These are phyloP conservation scores for Cotesia glomerata DNA, from an alignment of 1,140 invertebrate species.

Conservation along the genomic window DNA sequence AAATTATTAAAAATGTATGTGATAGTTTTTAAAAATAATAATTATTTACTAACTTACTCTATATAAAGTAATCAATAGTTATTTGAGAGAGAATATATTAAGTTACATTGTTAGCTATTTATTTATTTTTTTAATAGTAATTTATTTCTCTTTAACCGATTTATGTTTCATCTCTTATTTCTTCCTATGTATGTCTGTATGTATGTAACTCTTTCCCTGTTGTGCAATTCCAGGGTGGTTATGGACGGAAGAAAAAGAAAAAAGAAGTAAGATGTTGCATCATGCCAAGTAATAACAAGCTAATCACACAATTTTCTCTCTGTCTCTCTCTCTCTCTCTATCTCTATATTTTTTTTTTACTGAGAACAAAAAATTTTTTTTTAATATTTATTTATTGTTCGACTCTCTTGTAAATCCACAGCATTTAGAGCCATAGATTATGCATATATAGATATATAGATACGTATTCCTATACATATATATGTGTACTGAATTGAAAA, in stretches of 20 bases:
- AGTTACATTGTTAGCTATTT: too few relatives aligned
- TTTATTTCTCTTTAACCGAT: constrained; percentile 22
- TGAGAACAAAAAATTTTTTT: constrained; percentile 20
- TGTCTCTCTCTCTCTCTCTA: constrained; percentile 21
- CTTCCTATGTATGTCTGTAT: constrained; percentile 60
- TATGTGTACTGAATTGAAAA: neutral
- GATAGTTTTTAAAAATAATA: neutral
- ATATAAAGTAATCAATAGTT: too few relatives aligned
- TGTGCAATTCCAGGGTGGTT: constrained; percentile 80
- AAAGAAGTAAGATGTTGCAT: constrained; percentile 86
- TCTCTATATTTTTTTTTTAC: constrained; percentile 15
- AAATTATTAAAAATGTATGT: neutral
- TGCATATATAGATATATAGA: neutral
- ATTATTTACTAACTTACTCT: neutral
- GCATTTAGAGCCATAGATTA: constrained; percentile 20
- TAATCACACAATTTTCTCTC: constrained; percentile 35
- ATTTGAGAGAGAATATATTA: too few relatives aligned
- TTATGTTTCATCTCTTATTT: constrained; percentile 31
- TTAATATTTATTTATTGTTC: neutral
- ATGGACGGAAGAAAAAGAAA: constrained; percentile 94
- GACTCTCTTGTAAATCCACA: neutral
- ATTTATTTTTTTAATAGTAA: neutral
- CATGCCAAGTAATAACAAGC: constrained; percentile 58
- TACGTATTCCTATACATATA: too few relatives aligned
- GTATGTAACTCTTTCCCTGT: constrained; percentile 64